Evolutionary conservation across 2,888 invertebrate genomes (phyloP), one percentile per base, ranked within the genome.

Genomic region (Drosophila crucigera): DNA sequence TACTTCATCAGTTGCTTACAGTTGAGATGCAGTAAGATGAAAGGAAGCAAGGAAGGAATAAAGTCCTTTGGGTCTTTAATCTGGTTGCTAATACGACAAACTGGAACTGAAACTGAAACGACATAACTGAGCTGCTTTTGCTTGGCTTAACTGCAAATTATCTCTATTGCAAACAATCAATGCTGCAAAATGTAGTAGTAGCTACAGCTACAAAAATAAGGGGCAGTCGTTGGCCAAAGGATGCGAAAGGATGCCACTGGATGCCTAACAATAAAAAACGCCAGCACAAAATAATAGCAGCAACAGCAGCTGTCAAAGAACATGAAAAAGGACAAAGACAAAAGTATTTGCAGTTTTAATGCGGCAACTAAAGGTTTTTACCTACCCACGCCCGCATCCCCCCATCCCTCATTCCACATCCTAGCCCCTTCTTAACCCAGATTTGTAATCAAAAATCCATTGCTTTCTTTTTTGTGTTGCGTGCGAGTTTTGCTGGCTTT

Each of bases 111-210:
- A 73, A 69, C 61, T 61, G 63, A 58, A 54, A 41, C 35, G 49
- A 55, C 62, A 68, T 74, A 74, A 74, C 68, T 63, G 61, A 58
- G 75, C 75, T 56, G 69, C 75, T 61, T 74, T 74, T 43, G 47
- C 58, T 60, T 52, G 56, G 63, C 68, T 75, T 74, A 79, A 72
- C 76, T 50, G 69, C 69, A 75, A 75, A 69, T 70, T 76, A 76
- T 76, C 76, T 70, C 76, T 28, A 69, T 65, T 64, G 60, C 75
- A 75, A 65, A 52, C 69, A 75, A 69, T 69, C 75, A 65, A 69
- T 74, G 64, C 52, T 49, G 53, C 52, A 53, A 16, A 52, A 56
- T 59, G 31, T 25, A 37, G 25, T 31, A 19, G 35, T 41, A 52
- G 22, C 62, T 28, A 19, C 28, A 41, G n/a, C 37, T n/a, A 16